Percentiles rank a stretch among this genome's conserved stretches.
Conservation (phyloP, 2,797 vertebrate genomes). For the Furcifer pardalis region DNA sequence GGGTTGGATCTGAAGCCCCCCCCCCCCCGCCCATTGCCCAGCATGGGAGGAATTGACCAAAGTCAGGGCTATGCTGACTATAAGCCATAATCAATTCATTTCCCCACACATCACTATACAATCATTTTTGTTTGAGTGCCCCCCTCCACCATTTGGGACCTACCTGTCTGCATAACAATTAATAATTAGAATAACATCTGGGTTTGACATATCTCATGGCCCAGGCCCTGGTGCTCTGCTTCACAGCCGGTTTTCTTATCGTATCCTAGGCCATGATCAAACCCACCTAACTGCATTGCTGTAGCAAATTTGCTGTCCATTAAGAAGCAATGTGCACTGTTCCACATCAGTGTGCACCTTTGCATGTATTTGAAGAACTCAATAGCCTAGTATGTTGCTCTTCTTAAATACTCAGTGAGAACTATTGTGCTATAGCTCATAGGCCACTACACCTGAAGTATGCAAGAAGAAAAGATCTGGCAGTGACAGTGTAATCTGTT, state of each 20-base stretch:
- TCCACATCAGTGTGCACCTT: fast-evolving
- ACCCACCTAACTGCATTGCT: fast-evolving
- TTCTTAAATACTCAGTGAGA: background rate
- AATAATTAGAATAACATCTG: slow-evolving; percentile 7
- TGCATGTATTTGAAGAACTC: background rate
- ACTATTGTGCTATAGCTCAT: background rate
- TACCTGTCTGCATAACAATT: background rate
- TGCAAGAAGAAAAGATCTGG: background rate
- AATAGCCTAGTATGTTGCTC: background rate
- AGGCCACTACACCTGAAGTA: background rate
- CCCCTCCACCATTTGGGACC: background rate
- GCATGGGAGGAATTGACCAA: background rate
- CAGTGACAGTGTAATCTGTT: background rate
- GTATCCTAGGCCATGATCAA: background rate
- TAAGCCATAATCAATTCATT: no score
- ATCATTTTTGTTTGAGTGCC: background rate
- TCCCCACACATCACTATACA: background rate
- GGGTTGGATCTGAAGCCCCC: background rate
- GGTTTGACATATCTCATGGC: no score
- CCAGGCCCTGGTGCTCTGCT: background rate
- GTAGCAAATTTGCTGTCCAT: background rate
- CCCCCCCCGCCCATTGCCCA: background rate
- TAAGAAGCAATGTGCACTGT: background rate
- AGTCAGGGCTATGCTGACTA: background rate
- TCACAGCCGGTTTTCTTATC: slow-evolving; percentile 4